Conservation (phyloP, 2,113 vertebrate genomes). For the Saguinus imperator region DNA sequence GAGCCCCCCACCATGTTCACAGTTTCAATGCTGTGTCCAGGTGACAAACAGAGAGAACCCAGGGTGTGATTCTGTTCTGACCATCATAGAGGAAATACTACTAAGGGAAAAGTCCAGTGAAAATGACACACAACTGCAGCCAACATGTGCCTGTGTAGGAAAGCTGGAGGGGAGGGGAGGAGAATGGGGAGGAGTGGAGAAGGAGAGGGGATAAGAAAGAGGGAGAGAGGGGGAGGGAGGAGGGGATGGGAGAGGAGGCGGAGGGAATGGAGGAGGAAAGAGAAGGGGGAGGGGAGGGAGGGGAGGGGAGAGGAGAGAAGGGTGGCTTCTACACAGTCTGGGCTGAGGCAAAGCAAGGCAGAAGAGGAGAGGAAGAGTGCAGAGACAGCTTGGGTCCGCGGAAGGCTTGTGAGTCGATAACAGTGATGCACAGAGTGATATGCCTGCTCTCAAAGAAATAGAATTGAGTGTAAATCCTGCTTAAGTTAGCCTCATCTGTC, state of each 20-base stretch:
- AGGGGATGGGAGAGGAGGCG: no score
- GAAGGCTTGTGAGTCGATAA: constrained; percentile 63
- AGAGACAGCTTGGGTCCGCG: not conserved
- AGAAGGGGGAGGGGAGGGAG: not conserved
- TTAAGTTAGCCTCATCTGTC: no score
- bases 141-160: not conserved
- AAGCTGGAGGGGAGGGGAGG: not conserved
- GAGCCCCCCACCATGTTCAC: not conserved
- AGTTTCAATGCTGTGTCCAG: not conserved
- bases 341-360: not conserved
- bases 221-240: no score
- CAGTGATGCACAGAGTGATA: constrained; percentile 56
- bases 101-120: not conserved
- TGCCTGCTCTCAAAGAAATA: constrained; percentile 67
- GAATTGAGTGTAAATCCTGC: not conserved
- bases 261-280: no score
- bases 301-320: not conserved
- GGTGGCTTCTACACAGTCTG: not conserved
- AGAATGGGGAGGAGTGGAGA: not conserved
- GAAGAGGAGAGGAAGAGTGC: not conserved
- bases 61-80: constrained; percentile 34
- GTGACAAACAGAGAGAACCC: constrained; percentile 25
- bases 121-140: constrained; percentile 47
- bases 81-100: not conserved
- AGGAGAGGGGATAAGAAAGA: not conserved